Percentiles rank a stretch among this genome's conserved stretches.
Evolutionary conservation across 2,113 vertebrate species (phyloP).

Genomic region (Ictidomys tridecemlineatus): DNA sequence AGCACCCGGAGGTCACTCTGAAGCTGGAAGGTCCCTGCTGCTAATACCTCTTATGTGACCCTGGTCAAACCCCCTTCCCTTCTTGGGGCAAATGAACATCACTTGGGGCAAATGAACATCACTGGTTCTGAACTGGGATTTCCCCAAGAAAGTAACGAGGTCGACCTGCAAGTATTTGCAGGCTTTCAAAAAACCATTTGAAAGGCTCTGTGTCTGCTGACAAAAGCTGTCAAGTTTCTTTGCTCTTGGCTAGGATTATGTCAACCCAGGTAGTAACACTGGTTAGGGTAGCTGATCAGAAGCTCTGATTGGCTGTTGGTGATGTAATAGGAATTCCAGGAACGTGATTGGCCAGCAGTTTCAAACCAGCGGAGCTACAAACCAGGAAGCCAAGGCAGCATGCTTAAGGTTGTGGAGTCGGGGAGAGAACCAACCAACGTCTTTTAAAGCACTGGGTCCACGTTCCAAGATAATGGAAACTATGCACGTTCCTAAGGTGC

Average conservation of each 20-base stretch:
- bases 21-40: background rate
- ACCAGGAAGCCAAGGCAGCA: background rate
- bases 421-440: rapidly evolving
- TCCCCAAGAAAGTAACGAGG: background rate
- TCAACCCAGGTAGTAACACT: background rate
- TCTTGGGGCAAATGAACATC: background rate
- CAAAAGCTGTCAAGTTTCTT: conserved; percentile 35
- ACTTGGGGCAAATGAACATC: too few species aligned
- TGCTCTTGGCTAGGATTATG: background rate
- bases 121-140: background rate
- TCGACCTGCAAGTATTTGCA: background rate
- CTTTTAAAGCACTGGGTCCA: background rate
- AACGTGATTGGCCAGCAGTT: background rate
- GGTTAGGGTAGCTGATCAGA: background rate
- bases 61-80: background rate
- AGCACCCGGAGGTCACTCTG: background rate
- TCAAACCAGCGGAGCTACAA: background rate
- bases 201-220: conserved; percentile 33
- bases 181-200: conserved; percentile 7
- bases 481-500: background rate
- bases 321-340: conserved; percentile 44
- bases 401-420: rapidly evolving
- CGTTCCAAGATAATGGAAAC: background rate
- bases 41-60: background rate
- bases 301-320: conserved; percentile 76